A percentile compares a stretch with the other conserved stretches of the same genome.
Conservation (phyloP, 2,113 vertebrate genomes). For the Psilopsiagon aymara region DNA sequence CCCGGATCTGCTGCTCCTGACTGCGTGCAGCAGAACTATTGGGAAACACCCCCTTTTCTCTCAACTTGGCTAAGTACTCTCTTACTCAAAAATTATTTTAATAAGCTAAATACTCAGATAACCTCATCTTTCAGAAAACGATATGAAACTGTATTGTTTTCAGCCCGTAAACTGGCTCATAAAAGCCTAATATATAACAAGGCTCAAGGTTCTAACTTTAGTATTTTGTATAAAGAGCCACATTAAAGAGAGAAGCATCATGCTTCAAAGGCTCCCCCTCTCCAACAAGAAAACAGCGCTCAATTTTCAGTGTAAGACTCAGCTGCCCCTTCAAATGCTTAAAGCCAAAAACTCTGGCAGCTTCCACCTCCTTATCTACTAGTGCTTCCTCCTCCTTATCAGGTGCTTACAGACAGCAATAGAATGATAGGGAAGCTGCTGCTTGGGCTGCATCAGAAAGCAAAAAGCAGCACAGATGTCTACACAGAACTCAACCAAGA, state of each 20-base stretch:
- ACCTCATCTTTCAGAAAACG: neutral
- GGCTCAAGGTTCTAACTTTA: neutral
- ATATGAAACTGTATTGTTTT: neutral
- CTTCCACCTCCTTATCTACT: conserved; percentile 29
- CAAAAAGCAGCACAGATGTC: neutral
- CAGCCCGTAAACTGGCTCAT: neutral
- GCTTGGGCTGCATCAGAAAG: neutral
- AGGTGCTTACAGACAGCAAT: conserved; percentile 8
- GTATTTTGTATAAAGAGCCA: neutral
- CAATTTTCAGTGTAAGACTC: neutral
- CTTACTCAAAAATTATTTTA: neutral
- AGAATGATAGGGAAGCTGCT: neutral
- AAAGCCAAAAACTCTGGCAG: neutral
- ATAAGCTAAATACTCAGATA: neutral
- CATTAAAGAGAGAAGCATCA: neutral
- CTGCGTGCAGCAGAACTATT: neutral
- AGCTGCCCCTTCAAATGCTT: neutral
- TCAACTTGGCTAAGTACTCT: neutral
- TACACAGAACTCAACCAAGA: neutral
- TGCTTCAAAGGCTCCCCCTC: neutral
- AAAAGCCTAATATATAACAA: neutral
- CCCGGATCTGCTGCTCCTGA: neutral
- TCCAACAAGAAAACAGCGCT: neutral
- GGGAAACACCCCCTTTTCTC: neutral
- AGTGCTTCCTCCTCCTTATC: conserved; percentile 32